phyloP scores from a whole-genome alignment of 2,113 vertebrate genomes.

The Phyllostomus hastatus region DNA sequence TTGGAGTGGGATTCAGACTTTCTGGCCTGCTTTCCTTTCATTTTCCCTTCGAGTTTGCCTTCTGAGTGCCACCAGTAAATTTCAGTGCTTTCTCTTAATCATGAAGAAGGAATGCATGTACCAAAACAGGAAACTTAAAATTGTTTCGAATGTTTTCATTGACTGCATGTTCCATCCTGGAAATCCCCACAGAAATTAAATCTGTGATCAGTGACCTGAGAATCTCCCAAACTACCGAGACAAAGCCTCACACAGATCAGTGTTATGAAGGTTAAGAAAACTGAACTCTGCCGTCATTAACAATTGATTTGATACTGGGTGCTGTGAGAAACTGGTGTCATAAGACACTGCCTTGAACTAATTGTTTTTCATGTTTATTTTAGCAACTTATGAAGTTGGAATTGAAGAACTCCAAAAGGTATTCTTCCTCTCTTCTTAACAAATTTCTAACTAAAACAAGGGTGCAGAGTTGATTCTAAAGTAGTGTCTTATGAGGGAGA shows the following conservation, averaged over 20 bases:
- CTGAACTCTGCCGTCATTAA: background rate
- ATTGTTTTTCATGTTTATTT: slow-evolving; percentile 54
- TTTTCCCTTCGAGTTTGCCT: background rate
- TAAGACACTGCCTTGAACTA: background rate
- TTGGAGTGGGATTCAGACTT: background rate
- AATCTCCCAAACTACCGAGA: background rate
- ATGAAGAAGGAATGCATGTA: background rate
- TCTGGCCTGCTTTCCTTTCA: background rate
- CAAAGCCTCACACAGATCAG: background rate
- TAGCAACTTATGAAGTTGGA: slow-evolving; percentile 60
- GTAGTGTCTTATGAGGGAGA: background rate
- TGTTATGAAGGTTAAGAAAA: background rate
- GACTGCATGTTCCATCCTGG: background rate
- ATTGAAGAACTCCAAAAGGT: slow-evolving; percentile 70
- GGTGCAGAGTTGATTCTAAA: background rate
- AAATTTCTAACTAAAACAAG: background rate
- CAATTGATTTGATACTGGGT: background rate
- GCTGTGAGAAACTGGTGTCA: background rate
- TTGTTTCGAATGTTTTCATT: background rate
- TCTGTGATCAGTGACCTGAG: background rate
- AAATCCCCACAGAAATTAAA: slow-evolving; percentile 28
- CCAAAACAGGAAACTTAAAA: background rate
- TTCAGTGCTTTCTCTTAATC: background rate
- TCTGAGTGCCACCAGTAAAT: background rate
- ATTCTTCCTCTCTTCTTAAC: background rate